phyloP scores from a whole-genome alignment of 2,888 invertebrate species.

The Drosophila mulleri region DNA sequence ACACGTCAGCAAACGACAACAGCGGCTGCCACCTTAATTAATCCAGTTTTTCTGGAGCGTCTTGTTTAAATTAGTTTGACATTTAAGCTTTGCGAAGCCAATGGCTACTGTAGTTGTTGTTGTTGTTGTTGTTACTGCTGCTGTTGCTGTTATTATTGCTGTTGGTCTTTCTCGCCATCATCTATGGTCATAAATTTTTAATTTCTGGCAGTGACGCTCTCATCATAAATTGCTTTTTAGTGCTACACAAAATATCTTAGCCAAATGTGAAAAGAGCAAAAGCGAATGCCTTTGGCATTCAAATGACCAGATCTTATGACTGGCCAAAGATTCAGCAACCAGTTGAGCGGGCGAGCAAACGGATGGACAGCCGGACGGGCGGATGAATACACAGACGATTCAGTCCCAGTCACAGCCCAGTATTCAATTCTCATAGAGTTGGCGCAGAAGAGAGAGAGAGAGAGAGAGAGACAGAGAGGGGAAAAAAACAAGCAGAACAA shows the following conservation, averaged over 20 bases:
- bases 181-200: slow-evolving; percentile 66
- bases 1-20: slow-evolving; percentile 31
- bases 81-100: slow-evolving; percentile 64
- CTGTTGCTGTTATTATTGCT: not conserved
- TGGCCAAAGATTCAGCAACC: slow-evolving; percentile 35
- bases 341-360: slow-evolving; percentile 55
- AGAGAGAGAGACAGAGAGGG: too few species aligned
- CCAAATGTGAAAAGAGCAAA: slow-evolving; percentile 62
- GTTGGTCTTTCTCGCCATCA: slow-evolving; percentile 29
- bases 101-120: slow-evolving; percentile 23
- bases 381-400: not conserved
- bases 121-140: slow-evolving; percentile 7
- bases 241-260: slow-evolving; percentile 26
- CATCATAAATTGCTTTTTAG: slow-evolving; percentile 75
- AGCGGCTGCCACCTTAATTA: slow-evolving; percentile 66
- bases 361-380: not conserved
- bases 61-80: slow-evolving; percentile 78
- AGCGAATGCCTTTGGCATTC: slow-evolving; percentile 76
- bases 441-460: not conserved
- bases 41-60: slow-evolving; percentile 74
- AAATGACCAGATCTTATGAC: slow-evolving; percentile 62
- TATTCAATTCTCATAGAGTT: slow-evolving; percentile 2
- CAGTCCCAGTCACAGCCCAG: slow-evolving; percentile 14
- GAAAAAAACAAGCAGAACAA: not conserved
- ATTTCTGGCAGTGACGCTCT: slow-evolving; percentile 64